Evolutionary conservation across 2,113 vertebrate genomes (phyloP).

Genomic region (Actenoides lindsayi): DNA sequence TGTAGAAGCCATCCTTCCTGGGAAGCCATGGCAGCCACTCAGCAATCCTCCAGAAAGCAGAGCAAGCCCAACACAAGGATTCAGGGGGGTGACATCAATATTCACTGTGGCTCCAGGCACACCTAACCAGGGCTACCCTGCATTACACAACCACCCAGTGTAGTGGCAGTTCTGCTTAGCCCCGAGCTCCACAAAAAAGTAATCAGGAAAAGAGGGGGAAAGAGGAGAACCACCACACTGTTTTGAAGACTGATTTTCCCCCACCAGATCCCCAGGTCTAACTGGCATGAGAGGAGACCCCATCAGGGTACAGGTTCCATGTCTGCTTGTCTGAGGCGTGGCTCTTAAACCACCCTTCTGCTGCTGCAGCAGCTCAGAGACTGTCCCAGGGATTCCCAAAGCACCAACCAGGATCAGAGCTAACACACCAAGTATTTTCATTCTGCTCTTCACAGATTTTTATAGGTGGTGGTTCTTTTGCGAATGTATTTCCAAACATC

Average conservation of each 20-base stretch:
- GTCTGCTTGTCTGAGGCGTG: not conserved
- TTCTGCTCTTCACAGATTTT: not conserved
- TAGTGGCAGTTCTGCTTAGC: not conserved
- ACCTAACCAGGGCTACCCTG: accelerated
- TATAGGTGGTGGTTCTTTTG: not conserved
- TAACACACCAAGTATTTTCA: not conserved
- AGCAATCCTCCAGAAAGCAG: not conserved
- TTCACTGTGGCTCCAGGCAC: not conserved
- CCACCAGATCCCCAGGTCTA: not conserved
- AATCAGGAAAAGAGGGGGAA: accelerated
- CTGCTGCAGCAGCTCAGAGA: not conserved
- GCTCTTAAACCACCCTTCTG: not conserved
- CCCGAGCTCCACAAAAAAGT: not conserved
- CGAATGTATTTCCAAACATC: not conserved
- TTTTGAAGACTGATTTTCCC: not conserved
- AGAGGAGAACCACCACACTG: not conserved
- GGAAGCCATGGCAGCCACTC: not conserved
- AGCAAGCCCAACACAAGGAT: not conserved
- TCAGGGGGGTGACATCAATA: not conserved
- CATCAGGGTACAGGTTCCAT: accelerated
- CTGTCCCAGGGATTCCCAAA: not conserved
- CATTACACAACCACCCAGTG: accelerated
- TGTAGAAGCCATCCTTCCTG: not conserved
- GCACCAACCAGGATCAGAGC: not conserved
- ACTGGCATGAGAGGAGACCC: not conserved